phyloP scores from a whole-genome alignment of 2,113 vertebrate species.

The Myotis brandtii region DNA sequence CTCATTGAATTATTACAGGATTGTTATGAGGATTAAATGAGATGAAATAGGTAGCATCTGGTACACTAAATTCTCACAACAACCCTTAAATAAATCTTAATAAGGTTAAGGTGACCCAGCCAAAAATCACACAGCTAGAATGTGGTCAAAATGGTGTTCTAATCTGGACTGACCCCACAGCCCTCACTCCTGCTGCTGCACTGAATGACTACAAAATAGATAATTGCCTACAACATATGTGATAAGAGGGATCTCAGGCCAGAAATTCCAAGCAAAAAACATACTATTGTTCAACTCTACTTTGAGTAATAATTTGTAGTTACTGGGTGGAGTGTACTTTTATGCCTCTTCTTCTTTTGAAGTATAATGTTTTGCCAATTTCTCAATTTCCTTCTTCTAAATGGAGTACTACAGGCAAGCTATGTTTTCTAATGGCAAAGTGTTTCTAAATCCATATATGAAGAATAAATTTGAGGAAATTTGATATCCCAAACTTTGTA shows the following conservation, averaged over 20 bases:
- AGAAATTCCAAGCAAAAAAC: conserved; percentile 29
- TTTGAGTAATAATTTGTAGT: conserved; percentile 35
- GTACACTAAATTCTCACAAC: conserved; percentile 23
- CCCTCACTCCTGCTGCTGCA: neutral
- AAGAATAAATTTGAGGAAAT: conserved; percentile 23
- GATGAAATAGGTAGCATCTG: neutral
- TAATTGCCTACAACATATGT: neutral
- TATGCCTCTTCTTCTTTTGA: neutral
- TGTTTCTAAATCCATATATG: neutral
- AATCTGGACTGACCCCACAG: neutral
- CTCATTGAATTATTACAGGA: neutral
- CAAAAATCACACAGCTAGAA: neutral
- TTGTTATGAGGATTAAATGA: conserved; percentile 27
- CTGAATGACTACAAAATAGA: neutral
- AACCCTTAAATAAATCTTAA: neutral
- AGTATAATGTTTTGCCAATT: conserved; percentile 28
- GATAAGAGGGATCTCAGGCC: neutral
- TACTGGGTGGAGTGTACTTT: neutral
- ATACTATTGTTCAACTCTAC: neutral
- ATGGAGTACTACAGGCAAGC: neutral
- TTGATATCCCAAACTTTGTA: neutral
- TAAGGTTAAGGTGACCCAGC: conserved; percentile 32
- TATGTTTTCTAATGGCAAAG: neutral
- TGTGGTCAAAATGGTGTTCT: neutral
- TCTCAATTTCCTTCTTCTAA: neutral